Base-by-base conservation (phyloP, 2,113 vertebrate genomes). In the Anolis sagrei region DNA sequence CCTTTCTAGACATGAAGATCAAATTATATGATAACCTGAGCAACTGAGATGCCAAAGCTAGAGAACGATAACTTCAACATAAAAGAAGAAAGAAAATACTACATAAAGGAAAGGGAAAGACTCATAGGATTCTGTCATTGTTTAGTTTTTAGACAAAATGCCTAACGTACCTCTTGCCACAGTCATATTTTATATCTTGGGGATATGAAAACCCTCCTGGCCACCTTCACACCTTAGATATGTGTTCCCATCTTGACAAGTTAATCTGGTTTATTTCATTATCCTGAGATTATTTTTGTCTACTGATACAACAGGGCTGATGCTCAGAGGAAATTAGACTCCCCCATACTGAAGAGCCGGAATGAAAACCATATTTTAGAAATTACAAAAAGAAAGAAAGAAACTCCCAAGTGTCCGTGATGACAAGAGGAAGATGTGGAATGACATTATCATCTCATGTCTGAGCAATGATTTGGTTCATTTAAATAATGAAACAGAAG, bases 401-500 rank as follows among this genome's bases (percentile, higher is more conserved):
- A 94, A 94, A 89, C 61, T 32, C n/a, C 44, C 1, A 85, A 86
- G 75, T 82, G 66, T 69, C 54, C 81, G 29, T 14, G 79, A 89
- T 78, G 58, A 51, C 51, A 84, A 68, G 48, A 90, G 19, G 82
- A 92, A 89, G 23, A 23, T 70, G 34, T 85, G 81, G 61, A 61
- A 70, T 44, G 74, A 86, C 76, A 54, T 70, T 89, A 79, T 76
- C 89, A 49, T 79, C 68, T 85, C 83, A 80, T 86, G 36, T 82
- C 89, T 81, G 88, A 92, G 13, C 1, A 87, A 36, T 75, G 7
- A 87, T 84, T 64, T 49, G 72, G 85, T 74, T 89, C 1, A 87
- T 89, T 91, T 92, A 86, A 92, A 87, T 90, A 91, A 90, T 86
- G 73, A 90, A 91, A 86, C 2, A 83, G 88, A 86, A 89, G 72